phyloP scores from a whole-genome alignment of 2,113 vertebrate species.

The Micromys minutus region DNA sequence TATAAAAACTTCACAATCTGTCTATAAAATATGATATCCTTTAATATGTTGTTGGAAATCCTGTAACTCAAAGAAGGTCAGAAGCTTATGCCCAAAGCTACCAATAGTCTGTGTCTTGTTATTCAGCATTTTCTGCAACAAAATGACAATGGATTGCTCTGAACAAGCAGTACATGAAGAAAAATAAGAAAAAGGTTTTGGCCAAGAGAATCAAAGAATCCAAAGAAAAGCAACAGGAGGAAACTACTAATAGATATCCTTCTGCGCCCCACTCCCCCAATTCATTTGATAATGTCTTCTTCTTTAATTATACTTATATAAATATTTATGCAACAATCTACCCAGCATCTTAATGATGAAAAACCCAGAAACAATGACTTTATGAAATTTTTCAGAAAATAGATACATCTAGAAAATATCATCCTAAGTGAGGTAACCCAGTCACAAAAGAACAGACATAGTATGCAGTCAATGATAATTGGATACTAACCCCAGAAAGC shows the following conservation, averaged over 20 bases:
- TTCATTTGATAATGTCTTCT: not conserved
- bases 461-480: no score
- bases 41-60: not conserved
- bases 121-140: no score
- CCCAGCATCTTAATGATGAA: not conserved
- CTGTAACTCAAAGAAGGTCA: not conserved
- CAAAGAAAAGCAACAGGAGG: not conserved
- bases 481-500: no score
- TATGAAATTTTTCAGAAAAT: no score
- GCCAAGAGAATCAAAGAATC: not conserved
- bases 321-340: not conserved
- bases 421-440: no score
- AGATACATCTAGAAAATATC: no score
- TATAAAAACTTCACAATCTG: not conserved
- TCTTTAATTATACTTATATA: not conserved
- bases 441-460: no score
- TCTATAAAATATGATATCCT: not conserved
- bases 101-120: not conserved
- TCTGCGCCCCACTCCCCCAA: no score
- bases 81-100: not conserved
- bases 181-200: not conserved
- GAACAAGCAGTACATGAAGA: not conserved
- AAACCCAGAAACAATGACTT: no score
- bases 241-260: rapidly evolving
- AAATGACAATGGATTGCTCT: not conserved